Evolutionary conservation across 2,888 invertebrate species (phyloP), one percentile per base, ranked within the genome.

Genomic region (Pseudococcus viburni): DNA sequence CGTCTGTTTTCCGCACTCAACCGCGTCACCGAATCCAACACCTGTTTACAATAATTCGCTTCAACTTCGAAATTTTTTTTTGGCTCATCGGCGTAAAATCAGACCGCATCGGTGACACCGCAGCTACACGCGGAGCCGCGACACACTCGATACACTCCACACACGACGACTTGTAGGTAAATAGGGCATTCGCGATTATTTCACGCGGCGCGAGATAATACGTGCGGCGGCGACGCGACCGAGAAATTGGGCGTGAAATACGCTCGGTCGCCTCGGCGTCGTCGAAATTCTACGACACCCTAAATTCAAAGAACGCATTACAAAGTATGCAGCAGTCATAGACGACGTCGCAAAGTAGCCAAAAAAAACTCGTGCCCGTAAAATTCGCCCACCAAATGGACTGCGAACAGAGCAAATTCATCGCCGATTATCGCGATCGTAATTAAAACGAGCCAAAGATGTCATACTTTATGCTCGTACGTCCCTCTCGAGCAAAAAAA

Each of bases 371-470:
- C 17, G 55, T 55, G 12, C 46, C 46, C 46, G 46, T 46, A 19
- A 59, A 59, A 59, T 59, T 59, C 59, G 19, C 59, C 59, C 59
- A 59, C 59, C 59, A 19, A 55, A 55, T 17, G 26, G 26, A 3
- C 26, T 17, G 55, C 55, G 55, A 55, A 17, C 17, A 11, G 55
- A 55, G 55, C 5, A 55, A 55, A 55, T 55, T 55, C 55, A 55
- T 55, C 55, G 12, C 5, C 55, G 55, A 55, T 55, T 5, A 55
- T 55, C 55, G 55, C 55, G 46, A 55, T 15, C 7, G 59, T 19
- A 59, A 59, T 59, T 59, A 59, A 59, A 59, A 59, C 19, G 59
- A 59, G 59, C 59, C 59, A 59, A 55, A 55, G 55, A 55, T 55
- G 55, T 55, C 55, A 55, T 17, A 55, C 1, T 46, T 1, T 46